Evolutionary conservation across 1,140 invertebrate species (phyloP).

Genomic region (Acromyrmex charruanus): DNA sequence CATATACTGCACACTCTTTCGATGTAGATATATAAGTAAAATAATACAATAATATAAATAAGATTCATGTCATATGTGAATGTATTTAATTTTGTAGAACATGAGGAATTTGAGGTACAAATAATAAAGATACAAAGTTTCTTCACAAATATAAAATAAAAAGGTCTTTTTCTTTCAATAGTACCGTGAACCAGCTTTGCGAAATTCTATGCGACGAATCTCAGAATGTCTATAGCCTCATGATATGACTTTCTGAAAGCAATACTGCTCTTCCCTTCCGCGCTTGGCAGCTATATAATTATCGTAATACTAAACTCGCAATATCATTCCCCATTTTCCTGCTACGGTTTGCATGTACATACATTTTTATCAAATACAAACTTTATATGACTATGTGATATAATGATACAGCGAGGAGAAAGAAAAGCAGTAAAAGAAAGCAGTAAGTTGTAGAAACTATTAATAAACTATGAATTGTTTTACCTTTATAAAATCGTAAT

Average conservation of each 20-base stretch:
- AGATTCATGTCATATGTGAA: not conserved
- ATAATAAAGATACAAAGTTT: not conserved
- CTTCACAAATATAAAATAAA: not conserved
- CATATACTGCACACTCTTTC: too few species aligned
- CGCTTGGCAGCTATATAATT: constrained; percentile 9
- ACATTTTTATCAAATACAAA: constrained; percentile 1
- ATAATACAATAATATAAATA: not conserved
- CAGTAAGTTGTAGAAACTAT: not conserved
- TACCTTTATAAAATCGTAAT: constrained; percentile 3
- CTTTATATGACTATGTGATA: constrained; percentile 8
- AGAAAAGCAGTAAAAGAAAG: not conserved
- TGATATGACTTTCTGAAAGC: not conserved
- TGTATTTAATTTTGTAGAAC: not conserved
- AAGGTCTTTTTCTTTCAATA: not conserved
- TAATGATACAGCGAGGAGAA: not conserved
- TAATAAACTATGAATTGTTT: constrained; percentile 11
- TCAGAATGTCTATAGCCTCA: constrained; percentile 26
- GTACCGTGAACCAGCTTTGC: not conserved
- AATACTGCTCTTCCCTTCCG: constrained; percentile 15
- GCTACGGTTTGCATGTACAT: not conserved
- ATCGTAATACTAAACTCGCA: constrained; percentile 20
- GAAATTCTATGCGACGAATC: not conserved
- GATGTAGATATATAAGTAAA: not conserved
- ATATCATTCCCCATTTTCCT: not conserved
- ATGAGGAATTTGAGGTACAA: too few species aligned